Base-by-base conservation (phyloP, 2,797 vertebrate species). In the Gastrophryne carolinensis region DNA sequence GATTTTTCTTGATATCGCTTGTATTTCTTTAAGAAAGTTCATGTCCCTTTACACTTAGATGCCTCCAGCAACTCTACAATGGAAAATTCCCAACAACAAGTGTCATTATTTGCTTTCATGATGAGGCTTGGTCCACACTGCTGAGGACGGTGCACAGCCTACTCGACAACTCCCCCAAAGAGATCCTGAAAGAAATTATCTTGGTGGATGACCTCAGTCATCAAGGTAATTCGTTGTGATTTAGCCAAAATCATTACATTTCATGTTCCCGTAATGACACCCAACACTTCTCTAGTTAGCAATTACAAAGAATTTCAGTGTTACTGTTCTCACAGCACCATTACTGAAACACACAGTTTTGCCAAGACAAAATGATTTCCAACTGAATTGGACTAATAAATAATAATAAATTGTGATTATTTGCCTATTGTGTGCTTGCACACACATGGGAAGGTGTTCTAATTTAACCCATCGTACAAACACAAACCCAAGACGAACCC, bases 191-290 rank as follows among this genome's bases (percentile, higher is more conserved):
- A 70, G 94, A 96, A 83, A 83, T 96, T 19, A 91, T 96, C 78
- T 83, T 96, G 3, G 92, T 97, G 0, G 95, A 97, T 0, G 93
- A 96, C 81, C 87, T 93, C 62, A 95, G 95, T 81, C 88, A 90
- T 66, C 89, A 89, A 84, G 91, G 95, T 95, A 85, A 68, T 11
- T n/a, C 12, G 17, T 29, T 34, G 2, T 23, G 5, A 37, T 29
- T 8, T 3, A 41, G 13, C 6, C 6, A 54, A 17, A 27, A 26
- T 62, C 12, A 41, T 39, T 26, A 17, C 35, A 5, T 62, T 35
- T 19, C 19, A 21, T 35, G 27, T 17, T 23, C 17, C 24, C 2
- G 37, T 21, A 47, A 27, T 63, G 60, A 26, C n/a, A 4, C 41
- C 10, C n/a, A 17, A n/a, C 23, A 29, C 53, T 13, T 53, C 24